Percentiles rank a stretch among this genome's conserved stretches.
Conservation (phyloP, 2,113 vertebrate genomes). For the Sorex fumeus region DNA sequence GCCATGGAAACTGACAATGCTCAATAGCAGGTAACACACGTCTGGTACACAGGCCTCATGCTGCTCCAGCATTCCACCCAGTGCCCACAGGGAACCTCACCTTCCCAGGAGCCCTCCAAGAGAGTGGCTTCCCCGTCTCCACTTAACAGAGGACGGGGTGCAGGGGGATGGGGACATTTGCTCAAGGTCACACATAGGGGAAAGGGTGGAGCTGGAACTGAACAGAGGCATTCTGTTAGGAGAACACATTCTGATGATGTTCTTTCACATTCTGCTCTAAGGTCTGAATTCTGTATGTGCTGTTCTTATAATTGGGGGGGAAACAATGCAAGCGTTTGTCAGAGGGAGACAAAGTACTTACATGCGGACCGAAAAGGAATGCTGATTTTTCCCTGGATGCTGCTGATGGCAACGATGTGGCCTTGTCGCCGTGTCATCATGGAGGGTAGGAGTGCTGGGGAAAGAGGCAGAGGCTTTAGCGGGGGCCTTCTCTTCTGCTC, state of each 20-base stretch:
- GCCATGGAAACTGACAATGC: too few relatives aligned
- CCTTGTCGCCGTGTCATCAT: slow-evolving; percentile 94
- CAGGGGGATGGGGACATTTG: not conserved
- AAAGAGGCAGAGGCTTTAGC: slow-evolving; percentile 78
- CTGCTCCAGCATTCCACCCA: not conserved
- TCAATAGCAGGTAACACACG: too few relatives aligned
- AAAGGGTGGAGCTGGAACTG: not conserved
- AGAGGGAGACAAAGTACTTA: slow-evolving; percentile 88
- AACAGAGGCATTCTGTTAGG: not conserved
- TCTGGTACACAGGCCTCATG: too few relatives aligned
- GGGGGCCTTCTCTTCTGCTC: not conserved
- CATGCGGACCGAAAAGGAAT: slow-evolving; percentile 97
- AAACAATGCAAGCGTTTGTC: not conserved
- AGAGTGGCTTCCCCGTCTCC: not conserved
- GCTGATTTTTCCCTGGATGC: slow-evolving; percentile 96
- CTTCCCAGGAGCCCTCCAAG: not conserved
- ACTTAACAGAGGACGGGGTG: not conserved
- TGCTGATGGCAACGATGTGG: slow-evolving; percentile 96
- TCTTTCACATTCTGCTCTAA: not conserved
- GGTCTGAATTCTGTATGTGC: not conserved
- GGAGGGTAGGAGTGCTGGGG: slow-evolving; percentile 93
- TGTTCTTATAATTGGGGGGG: not conserved
- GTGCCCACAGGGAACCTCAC: not conserved
- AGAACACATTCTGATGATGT: not conserved
- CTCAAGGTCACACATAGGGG: not conserved